Percentiles rank a stretch among this genome's conserved stretches.
Evolutionary conservation across 2,888 invertebrate genomes (phyloP).

Genomic region (Drosophila trichaetosa): DNA sequence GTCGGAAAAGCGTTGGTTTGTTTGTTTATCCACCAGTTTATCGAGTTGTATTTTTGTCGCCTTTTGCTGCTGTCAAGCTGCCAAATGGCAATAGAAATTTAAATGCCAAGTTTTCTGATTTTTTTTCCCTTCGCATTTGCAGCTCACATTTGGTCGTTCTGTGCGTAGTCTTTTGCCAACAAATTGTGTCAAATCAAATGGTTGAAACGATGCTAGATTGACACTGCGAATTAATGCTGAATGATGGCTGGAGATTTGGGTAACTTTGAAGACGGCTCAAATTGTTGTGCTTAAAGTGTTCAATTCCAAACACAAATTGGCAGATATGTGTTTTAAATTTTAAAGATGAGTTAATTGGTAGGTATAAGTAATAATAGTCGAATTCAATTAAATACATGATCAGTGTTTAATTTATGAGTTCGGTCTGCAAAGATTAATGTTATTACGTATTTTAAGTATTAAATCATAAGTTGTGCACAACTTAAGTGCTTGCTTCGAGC

Average conservation of each 20-base stretch:
- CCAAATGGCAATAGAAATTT: slow-evolving; percentile 72
- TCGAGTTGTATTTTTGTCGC: slow-evolving; percentile 46
- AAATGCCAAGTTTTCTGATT: slow-evolving; percentile 60
- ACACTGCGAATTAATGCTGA: slow-evolving; percentile 47
- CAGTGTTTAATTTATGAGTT: not conserved
- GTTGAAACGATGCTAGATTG: slow-evolving; percentile 26
- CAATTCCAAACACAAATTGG: not conserved
- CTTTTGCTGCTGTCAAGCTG: slow-evolving; percentile 58
- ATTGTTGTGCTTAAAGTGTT: slow-evolving; percentile 14
- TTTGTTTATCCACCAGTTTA: slow-evolving; percentile 38
- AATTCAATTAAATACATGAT: not conserved
- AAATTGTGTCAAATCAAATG: slow-evolving; percentile 33
- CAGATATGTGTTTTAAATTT: not conserved
- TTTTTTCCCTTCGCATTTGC: slow-evolving; percentile 6
- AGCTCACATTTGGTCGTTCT: slow-evolving; percentile 37
- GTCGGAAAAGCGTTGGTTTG: slow-evolving; percentile 34
- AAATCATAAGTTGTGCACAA: not conserved
- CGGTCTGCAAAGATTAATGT: not conserved
- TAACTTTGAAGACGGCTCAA: slow-evolving; percentile 2
- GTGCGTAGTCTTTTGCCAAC: slow-evolving; percentile 21
- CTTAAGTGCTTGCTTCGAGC: not conserved
- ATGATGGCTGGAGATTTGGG: slow-evolving; percentile 25
- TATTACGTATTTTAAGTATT: not conserved
- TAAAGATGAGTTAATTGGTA: no score
- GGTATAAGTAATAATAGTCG: not conserved